These are phyloP conservation scores for Erannis defoliaria DNA, from an alignment of 2,888 invertebrate species.

Conservation along the genomic window DNA sequence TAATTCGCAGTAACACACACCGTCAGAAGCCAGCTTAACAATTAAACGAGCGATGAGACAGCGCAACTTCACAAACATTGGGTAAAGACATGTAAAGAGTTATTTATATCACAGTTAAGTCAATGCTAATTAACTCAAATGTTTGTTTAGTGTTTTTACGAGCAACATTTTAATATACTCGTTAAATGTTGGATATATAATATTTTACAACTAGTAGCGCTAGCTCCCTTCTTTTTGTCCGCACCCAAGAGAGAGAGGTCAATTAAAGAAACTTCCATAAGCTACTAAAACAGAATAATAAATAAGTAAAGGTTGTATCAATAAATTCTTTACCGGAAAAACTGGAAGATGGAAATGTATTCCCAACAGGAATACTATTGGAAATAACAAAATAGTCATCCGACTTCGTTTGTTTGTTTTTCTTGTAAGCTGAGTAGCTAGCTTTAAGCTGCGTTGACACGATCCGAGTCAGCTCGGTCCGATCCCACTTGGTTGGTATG, in stretches of 20 bases:
- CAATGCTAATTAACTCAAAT: not conserved
- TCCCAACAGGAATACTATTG: not conserved
- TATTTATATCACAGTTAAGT: not conserved
- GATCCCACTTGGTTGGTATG: too few species aligned
- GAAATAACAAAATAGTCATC: not conserved
- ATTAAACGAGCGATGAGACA: not conserved
- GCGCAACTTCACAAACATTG: not conserved
- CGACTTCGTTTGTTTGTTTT: not conserved
- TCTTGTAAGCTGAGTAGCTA: too few species aligned
- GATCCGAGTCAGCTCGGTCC: too few species aligned
- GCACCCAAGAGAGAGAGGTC: too few species aligned
- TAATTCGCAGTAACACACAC: too few species aligned
- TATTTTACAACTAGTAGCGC: not conserved
- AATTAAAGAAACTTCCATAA: too few species aligned
- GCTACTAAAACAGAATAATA: constrained; percentile 4
- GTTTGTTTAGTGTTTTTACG: not conserved
- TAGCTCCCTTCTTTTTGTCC: too few species aligned
- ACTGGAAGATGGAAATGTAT: constrained; percentile 1
- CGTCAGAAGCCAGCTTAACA: too few species aligned
- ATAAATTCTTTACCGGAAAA: not conserved
- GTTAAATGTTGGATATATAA: too few species aligned
- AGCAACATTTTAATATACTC: not conserved
- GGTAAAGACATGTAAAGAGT: not conserved
- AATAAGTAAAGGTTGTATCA: not conserved
- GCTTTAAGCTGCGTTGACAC: too few species aligned